Percentiles rank a stretch among this genome's conserved stretches.
Evolutionary conservation across 2,888 invertebrate genomes (phyloP).

Genomic region (Diarsia mendica): DNA sequence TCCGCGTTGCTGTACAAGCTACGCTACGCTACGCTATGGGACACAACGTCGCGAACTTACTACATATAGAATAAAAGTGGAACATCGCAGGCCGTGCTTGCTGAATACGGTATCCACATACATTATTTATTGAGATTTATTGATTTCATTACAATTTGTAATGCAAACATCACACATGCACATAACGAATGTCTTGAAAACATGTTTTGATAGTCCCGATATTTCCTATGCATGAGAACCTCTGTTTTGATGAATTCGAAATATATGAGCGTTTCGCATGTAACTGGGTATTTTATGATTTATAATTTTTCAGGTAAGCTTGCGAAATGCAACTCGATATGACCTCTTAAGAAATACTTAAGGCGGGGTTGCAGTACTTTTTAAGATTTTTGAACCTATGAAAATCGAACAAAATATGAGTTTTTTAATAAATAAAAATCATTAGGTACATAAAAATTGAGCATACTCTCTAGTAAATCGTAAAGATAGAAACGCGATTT

Average conservation of each 20-base stretch:
- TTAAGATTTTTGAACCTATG: no score
- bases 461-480: no score
- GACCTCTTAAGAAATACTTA: not conserved
- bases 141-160: constrained; percentile 77
- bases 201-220: constrained; percentile 45
- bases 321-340: constrained; percentile 1
- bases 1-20: constrained; percentile 73
- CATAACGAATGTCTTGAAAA: constrained; percentile 67
- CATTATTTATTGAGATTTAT: constrained; percentile 73
- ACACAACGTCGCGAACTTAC: constrained; percentile 30
- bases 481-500: no score
- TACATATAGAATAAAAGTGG: constrained; percentile 34
- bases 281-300: constrained; percentile 21
- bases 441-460: no score
- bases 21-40: constrained; percentile 62
- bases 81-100: constrained; percentile 17
- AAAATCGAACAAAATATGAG: no score
- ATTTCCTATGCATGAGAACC: constrained; percentile 69
- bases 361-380: no score
- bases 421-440: no score
- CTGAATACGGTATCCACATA: constrained; percentile 21
- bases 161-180: constrained; percentile 71
- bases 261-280: constrained; percentile 20
- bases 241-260: constrained; percentile 48
- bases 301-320: not conserved